Evolutionary conservation across 1,140 invertebrate species (phyloP).

Genomic region (Hyles vespertilio): DNA sequence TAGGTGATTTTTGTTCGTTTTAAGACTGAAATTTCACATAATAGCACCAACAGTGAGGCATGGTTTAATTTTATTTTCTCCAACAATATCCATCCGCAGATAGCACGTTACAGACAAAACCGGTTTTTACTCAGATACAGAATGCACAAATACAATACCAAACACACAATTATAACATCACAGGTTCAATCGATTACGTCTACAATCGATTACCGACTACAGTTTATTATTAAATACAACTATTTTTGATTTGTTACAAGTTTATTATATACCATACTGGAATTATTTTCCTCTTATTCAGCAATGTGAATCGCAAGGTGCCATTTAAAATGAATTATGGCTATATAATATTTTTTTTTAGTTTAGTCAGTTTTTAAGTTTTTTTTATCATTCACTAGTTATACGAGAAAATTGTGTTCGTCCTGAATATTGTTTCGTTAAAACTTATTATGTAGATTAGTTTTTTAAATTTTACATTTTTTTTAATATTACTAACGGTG

Average conservation of each 20-base stretch:
- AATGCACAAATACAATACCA: constrained; percentile 11
- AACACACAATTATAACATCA: constrained; percentile 12
- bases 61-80: constrained; percentile 19
- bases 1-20: constrained; percentile 58
- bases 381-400: constrained; percentile 50
- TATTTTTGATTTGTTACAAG: background rate
- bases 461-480: constrained; percentile 19
- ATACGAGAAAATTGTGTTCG: constrained; percentile 62
- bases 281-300: constrained; percentile 29
- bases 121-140: constrained; percentile 14
- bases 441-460: constrained; percentile 26
- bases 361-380: constrained; percentile 51
- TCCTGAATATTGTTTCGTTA: constrained; percentile 49
- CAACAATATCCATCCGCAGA: constrained; percentile 39
- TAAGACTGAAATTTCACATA: constrained; percentile 65
- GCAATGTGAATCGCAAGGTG: constrained; percentile 62
- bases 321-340: constrained; percentile 66
- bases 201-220: too few species aligned
- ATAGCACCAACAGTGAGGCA: constrained; percentile 59
- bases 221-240: background rate
- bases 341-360: constrained; percentile 56
- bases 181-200: background rate
- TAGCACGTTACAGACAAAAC: constrained; percentile 44
- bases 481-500: constrained; percentile 36
- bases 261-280: constrained; percentile 31